Evolutionary conservation across 2,888 invertebrate genomes (phyloP).

Genomic region (Ectemnius continuus): DNA sequence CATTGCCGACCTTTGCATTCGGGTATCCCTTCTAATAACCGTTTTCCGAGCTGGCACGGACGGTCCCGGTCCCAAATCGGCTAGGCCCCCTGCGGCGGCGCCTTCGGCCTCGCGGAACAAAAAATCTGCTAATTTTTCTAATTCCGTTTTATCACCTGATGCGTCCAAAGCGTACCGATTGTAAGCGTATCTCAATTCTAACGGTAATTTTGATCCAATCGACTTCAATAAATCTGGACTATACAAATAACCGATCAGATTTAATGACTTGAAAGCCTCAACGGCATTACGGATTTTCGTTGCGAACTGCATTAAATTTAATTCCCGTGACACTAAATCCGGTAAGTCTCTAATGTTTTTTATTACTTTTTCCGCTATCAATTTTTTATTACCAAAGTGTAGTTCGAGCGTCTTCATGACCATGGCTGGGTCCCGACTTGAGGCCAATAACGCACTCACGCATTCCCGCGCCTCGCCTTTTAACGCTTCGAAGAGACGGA

Average conservation of each 20-base stretch:
- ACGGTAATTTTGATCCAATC: slow-evolving; percentile 20
- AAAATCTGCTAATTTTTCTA: too few species aligned
- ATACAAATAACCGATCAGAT: slow-evolving; percentile 20
- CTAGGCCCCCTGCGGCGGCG: too few species aligned
- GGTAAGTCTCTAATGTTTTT: background rate
- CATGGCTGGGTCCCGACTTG: background rate
- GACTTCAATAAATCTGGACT: slow-evolving; percentile 16
- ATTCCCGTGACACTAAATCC: background rate
- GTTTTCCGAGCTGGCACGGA: too few species aligned
- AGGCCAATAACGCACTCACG: slow-evolving; percentile 14
- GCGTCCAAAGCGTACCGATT: too few species aligned
- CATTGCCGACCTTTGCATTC: too few species aligned
- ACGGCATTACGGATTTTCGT: slow-evolving; percentile 21
- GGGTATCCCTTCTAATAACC: too few species aligned
- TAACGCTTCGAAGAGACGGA: slow-evolving; percentile 18
- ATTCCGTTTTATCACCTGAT: too few species aligned
- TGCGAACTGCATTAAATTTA: slow-evolving; percentile 11
- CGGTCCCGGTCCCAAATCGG: too few species aligned
- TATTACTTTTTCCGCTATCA: background rate
- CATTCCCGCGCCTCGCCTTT: slow-evolving; percentile 27
- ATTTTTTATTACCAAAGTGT: background rate
- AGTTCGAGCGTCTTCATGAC: background rate
- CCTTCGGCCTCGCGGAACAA: too few species aligned
- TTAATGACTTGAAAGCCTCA: slow-evolving; percentile 14
- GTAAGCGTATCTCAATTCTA: too few species aligned